Percentiles rank a stretch among this genome's conserved stretches.
Conservation (phyloP, 37 sponge, comb jelly and placozoan genomes). For the Theonella swinhoei region DNA sequence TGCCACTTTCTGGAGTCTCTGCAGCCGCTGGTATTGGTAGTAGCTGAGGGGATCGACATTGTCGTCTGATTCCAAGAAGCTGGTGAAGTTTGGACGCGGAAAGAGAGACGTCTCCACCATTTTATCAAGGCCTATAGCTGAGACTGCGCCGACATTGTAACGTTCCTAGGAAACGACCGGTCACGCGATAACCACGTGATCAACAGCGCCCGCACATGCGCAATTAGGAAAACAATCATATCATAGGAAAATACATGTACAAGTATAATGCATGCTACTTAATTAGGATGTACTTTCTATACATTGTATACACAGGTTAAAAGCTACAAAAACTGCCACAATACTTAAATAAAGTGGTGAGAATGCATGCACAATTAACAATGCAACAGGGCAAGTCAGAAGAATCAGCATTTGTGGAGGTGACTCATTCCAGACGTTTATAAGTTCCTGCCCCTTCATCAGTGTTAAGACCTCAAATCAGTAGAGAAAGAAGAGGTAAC, state of each 20-base stretch:
- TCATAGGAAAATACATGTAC: neutral
- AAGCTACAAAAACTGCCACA: neutral
- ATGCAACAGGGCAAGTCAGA: neutral
- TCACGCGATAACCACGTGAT: neutral
- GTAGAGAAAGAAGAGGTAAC: slow-evolving; percentile 24
- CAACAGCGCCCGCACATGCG: neutral
- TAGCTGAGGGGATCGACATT: slow-evolving; percentile 53
- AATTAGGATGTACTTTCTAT: no score
- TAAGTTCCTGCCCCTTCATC: slow-evolving; percentile 37
- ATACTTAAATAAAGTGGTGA: neutral
- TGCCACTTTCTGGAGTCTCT: slow-evolving; percentile 42
- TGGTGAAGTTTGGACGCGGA: slow-evolving; percentile 59
- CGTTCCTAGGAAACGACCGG: neutral
- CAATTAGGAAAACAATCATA: neutral
- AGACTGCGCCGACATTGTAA: no score
- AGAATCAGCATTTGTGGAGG: neutral
- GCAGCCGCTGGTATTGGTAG: slow-evolving; percentile 42
- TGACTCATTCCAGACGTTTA: slow-evolving; percentile 39
- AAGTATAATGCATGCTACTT: no score
- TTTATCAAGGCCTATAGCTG: no score
- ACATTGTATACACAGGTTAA: no score
- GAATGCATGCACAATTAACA: neutral
- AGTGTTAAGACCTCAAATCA: slow-evolving; percentile 61
- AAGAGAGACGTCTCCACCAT: slow-evolving; percentile 57
- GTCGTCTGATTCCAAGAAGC: slow-evolving; percentile 54